Base-by-base conservation (phyloP, 37 sponge, comb jelly and placozoan genomes). In the Ianthella basta region DNA sequence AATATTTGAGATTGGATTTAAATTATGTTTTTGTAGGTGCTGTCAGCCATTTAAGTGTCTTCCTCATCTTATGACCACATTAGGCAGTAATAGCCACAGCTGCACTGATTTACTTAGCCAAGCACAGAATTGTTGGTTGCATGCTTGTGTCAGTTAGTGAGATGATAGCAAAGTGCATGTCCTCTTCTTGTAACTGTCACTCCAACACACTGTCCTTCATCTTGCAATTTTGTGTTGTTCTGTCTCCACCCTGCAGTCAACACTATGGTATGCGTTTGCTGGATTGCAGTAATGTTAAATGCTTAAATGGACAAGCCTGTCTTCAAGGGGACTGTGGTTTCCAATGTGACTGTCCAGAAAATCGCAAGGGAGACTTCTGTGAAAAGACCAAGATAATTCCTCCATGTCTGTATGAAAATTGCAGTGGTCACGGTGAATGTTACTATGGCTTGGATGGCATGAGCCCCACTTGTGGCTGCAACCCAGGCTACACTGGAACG, bases 371-470 rank as follows among this genome's bases (percentile, higher is more conserved):
- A 0, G 16, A 23, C 20, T 80, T 56, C 4, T 80, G 80, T 54
- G 80, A 80, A 56, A 69, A 30, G 18, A 1, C 29, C 12, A 29
- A 14, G 23, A 29, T 27, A 8, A 8, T 8, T 20, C 24, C 25
- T 40, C 24, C 21, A 70, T 56, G 59, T 25, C 33, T 14, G 32
- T 1, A 4, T 16, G 59, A 80, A 15, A 56, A 80, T 32, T 80
- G 80, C 30, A 80, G 59, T 54, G 80, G 80, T 3, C 80, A 80
- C 55, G 80, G 80, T n/a, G 57, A 24, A 54, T 80, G 80, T 56
- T 34, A 44, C 24, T 55, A 56, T 34, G 57, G 57, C 0, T 25
- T 33, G 23, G 56, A 56, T 34, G 12, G 57, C 20, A 19, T 33
- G 19, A 78, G 40, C 16, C 34, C 61, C 20, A 38, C 0, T 15